Base-by-base conservation (phyloP, 2,113 vertebrate genomes). In the Ochotona curzoniae region DNA sequence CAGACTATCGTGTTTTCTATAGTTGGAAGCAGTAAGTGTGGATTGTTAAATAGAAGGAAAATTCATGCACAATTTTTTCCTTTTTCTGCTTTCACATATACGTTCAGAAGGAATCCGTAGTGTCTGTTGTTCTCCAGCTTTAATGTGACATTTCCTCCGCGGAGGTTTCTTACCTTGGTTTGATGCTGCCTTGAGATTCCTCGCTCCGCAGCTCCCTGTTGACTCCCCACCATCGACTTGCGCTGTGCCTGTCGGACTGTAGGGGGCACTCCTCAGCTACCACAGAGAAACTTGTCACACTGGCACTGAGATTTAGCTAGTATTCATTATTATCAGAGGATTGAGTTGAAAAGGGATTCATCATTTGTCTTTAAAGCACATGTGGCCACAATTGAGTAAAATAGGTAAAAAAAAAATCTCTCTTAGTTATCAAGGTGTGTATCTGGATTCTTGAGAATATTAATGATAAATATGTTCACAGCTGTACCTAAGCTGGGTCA, bases 221-320 rank as follows among this genome's bases (percentile, higher is more conserved):
- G 25, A 66, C 35, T 18, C 70, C 91, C 47, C 0, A 18, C 87
- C 83, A 28, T 75, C 54, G 60, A 35, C 81, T 57, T 91, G 95
- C 32, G 2, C 79, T 82, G 95, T 63, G 57, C 63, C 26, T 4
- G 3, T 81, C 63, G 70, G 94, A 17, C 97, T 96, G 94, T 96
- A 97, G 97, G 97, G 97, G 97, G 97, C 96, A 96, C 94, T 97
- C 94, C 94, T 95, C 94, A 96, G 97, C 97, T 96, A 78, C 90
- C 85, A 12, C 96, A 96, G 61, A 94, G 51, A 75, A 25, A 57
- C 57, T 70, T 57, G 13, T 79, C 28, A 32, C 32, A 69, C 69
- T 66, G 93, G 79, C 69, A 86, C 78, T 75, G 84, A 84, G 70
- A 79, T 30, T 25, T 89, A 85, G 95, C 93, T 92, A 94, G 93